A percentile compares a stretch with the other conserved stretches of the same genome.
Evolutionary conservation across 2,113 vertebrate genomes (phyloP).

Genomic region (Carassius gibelio): DNA sequence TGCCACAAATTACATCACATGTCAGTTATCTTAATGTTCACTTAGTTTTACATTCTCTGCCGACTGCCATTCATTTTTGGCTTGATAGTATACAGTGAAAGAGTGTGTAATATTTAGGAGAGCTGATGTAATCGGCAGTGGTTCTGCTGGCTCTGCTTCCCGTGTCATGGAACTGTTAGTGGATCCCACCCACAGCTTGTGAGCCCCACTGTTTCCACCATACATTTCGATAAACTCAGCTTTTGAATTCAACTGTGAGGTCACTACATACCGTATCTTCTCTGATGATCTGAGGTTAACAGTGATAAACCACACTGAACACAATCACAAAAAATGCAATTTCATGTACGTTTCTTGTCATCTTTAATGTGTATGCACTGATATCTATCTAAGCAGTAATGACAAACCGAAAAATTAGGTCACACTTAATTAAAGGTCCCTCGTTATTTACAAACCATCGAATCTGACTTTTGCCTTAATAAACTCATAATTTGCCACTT

Average conservation of each 20-base stretch:
- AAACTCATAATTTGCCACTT: too few relatives aligned
- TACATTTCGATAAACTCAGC: neutral
- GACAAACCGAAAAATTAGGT: neutral
- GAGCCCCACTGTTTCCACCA: conserved; percentile 3
- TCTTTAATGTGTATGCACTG: neutral
- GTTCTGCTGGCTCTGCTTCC: conserved; percentile 37
- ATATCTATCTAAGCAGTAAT: neutral
- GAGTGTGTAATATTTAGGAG: conserved; percentile 25
- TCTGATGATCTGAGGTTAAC: neutral
- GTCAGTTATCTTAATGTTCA: neutral
- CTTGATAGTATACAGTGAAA: conserved; percentile 8
- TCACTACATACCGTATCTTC: neutral
- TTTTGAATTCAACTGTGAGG: neutral
- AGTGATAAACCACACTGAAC: neutral
- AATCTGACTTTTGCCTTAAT: too few relatives aligned
- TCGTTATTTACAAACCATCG: too few relatives aligned
- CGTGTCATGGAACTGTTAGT: conserved; percentile 18
- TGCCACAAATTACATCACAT: conserved; percentile 9
- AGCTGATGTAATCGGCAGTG: conserved; percentile 20
- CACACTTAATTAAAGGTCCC: too few relatives aligned
- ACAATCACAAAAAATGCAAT: neutral
- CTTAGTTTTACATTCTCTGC: conserved; percentile 6
- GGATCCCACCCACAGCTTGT: conserved; percentile 33
- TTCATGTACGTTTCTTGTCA: neutral
- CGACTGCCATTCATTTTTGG: neutral